Evolutionary conservation across 2,888 invertebrate species (phyloP).

Genomic region (Polietes domitor): DNA sequence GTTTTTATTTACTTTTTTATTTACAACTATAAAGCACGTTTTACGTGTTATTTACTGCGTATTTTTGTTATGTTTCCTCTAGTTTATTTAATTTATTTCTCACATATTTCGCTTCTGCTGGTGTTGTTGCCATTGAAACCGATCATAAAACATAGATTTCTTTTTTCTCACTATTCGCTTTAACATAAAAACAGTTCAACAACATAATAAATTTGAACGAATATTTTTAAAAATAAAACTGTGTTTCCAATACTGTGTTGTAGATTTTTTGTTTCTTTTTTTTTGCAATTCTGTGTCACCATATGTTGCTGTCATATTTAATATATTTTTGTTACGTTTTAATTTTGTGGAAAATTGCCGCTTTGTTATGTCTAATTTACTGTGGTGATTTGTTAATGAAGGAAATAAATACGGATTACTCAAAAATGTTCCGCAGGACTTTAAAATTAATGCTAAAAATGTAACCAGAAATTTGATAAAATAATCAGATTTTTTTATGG

Average conservation of each 20-base stretch:
- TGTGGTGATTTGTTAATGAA: too few relatives aligned
- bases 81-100: not conserved
- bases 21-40: conserved; percentile 48
- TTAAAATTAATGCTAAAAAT: too few relatives aligned
- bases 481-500: too few relatives aligned
- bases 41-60: conserved; percentile 29
- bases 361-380: too few relatives aligned
- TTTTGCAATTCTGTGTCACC: not conserved
- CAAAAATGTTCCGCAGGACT: too few relatives aligned
- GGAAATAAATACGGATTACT: too few relatives aligned
- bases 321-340: too few relatives aligned
- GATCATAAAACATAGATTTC: conserved; percentile 35
- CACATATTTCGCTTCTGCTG: conserved; percentile 9
- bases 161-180: conserved; percentile 2
- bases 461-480: too few relatives aligned
- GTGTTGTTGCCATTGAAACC: conserved; percentile 34
- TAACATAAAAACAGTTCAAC: conserved; percentile 17
- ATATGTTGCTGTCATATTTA: too few relatives aligned
- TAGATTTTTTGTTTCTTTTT: not conserved
- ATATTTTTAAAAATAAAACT: conserved; percentile 20
- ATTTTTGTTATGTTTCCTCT: not conserved
- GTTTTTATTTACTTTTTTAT: conserved; percentile 16
- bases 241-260: conserved; percentile 10
- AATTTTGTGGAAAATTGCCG: too few relatives aligned
- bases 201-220: conserved; percentile 18